Base-by-base conservation (phyloP, 2,888 invertebrate species). In the Stenodera caucasica region DNA sequence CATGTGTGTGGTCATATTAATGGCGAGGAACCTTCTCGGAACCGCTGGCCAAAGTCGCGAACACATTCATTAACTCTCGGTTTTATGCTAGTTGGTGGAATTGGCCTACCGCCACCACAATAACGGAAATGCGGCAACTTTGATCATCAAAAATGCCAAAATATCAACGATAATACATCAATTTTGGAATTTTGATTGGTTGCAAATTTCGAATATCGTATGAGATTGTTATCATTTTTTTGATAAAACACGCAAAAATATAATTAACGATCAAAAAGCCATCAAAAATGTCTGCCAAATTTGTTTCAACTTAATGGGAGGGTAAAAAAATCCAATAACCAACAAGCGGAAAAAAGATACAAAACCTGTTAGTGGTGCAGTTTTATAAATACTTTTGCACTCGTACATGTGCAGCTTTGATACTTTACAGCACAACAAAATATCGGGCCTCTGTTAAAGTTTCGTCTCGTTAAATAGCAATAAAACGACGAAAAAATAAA, bases 31-130 rank as follows among this genome's bases (percentile, higher is more conserved):
- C 57, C 57, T 67, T 67, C 67, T 57, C 53, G 53, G 67, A 67
- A 67, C 64, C 65, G 58, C 60, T 33, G 6, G 23, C 56, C 32
- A 49, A 23, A 23, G 45, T 45, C 45, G 45, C 23, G 62, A 57
- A 60, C 61, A 62, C 61, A 60, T 65, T 65, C 52, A 56, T 57
- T 63, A 60, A 62, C 59, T 65, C 63, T 26, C 3, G 45, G 65
- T 67, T 65, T 67, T 67, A 63, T 65, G 60, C 65, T 64, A 64
- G 67, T 66, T 64, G 64, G 58, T 54, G 60, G 65, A 65, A 64
- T 67, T 67, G 67, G 67, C 67, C 35, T 45, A 58, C 56, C 67
- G 67, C 65, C 67, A 67, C 65, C 67, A 61, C 67, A 67, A n/a
- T n/a, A n/a, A 64, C 65, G 67, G 67, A 67, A 67, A 65, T 67